phyloP scores from a whole-genome alignment of 2,888 invertebrate species.

The Latrodectus hesperus region DNA sequence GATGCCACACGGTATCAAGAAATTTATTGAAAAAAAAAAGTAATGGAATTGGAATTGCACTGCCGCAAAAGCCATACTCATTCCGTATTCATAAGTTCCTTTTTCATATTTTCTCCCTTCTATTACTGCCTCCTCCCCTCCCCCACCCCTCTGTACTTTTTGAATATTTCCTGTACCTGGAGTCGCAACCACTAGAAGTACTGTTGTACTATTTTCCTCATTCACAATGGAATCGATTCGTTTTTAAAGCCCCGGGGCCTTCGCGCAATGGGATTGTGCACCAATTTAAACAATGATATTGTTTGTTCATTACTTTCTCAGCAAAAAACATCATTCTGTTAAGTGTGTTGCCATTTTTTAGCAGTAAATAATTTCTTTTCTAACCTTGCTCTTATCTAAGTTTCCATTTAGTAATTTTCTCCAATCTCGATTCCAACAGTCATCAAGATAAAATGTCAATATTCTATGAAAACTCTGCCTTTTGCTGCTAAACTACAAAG shows the following conservation, averaged over 20 bases:
- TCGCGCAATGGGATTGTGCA: background rate
- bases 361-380: background rate
- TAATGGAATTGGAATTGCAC: slow-evolving; percentile 63
- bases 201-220: slow-evolving; percentile 10
- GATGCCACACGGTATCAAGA: slow-evolving; percentile 43
- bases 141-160: slow-evolving; percentile 35
- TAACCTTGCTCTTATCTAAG: background rate
- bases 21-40: slow-evolving; percentile 60
- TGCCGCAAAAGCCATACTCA: slow-evolving; percentile 41
- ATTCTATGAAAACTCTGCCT: too few species aligned
- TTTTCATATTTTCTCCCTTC: slow-evolving; percentile 23
- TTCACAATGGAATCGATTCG: background rate
- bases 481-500: too few species aligned
- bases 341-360: background rate
- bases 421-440: too few species aligned
- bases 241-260: slow-evolving; percentile 4
- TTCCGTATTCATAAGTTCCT: slow-evolving; percentile 66
- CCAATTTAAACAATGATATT: slow-evolving; percentile 9
- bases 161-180: slow-evolving; percentile 41
- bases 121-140: slow-evolving; percentile 16
- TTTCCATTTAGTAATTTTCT: background rate
- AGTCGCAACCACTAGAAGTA: slow-evolving; percentile 25
- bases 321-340: background rate
- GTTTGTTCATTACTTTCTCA: background rate
- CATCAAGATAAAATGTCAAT: too few species aligned